Evolutionary conservation across 2,797 vertebrate genomes (phyloP).

Genomic region (Columba guinea): DNA sequence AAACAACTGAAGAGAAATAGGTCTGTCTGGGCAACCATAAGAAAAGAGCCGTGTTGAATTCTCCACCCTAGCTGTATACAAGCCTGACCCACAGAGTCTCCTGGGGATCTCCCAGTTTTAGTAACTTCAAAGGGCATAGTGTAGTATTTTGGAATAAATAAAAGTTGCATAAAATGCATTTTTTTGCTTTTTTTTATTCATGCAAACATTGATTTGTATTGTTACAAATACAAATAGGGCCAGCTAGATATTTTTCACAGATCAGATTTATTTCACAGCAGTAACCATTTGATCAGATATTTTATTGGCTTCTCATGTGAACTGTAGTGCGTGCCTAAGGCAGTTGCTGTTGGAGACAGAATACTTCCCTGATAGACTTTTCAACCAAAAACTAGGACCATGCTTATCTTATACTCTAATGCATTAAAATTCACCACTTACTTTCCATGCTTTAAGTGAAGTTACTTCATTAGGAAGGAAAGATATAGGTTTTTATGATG

Average conservation of each 20-base stretch:
- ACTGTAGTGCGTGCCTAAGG: neutral
- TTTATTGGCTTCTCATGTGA: neutral
- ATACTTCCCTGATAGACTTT: neutral
- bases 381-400: neutral
- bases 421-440: constrained; percentile 19
- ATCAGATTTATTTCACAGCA: neutral
- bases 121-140: neutral
- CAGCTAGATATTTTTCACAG: neutral
- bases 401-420: neutral
- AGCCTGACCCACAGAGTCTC: neutral
- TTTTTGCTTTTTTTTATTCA: neutral
- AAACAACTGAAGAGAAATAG: constrained; percentile 2
- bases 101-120: neutral
- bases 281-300: constrained; percentile 4
- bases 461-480: constrained; percentile 14
- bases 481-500: constrained; percentile 13
- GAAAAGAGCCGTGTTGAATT: neutral
- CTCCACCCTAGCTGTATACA: neutral
- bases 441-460: constrained; percentile 23
- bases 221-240: neutral
- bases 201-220: neutral
- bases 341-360: constrained; percentile 9
- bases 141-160: neutral
- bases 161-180: neutral
- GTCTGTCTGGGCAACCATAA: neutral